Percentiles rank a stretch among this genome's conserved stretches.
These are phyloP conservation scores for Meriones unguiculatus DNA, from an alignment of 2,113 vertebrate genomes.

Conservation along the genomic window DNA sequence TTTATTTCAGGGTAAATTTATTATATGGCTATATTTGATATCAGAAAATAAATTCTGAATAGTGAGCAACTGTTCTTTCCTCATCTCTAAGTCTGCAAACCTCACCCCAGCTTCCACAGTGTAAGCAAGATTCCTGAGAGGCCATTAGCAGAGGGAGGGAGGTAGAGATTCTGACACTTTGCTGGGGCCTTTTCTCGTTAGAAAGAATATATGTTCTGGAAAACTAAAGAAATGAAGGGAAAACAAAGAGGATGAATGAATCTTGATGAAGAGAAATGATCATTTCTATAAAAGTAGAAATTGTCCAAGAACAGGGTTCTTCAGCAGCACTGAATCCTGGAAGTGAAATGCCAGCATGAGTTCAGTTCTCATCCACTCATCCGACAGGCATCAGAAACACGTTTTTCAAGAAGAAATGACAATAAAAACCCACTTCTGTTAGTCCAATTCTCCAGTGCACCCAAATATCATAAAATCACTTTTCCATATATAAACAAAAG, in stretches of 20 bases:
- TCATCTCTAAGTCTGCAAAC: constrained; percentile 18
- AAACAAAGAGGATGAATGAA: background rate
- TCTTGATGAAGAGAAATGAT: background rate
- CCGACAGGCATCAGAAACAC: background rate
- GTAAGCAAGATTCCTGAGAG: background rate
- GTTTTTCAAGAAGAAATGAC: background rate
- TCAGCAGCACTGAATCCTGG: background rate
- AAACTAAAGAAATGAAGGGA: constrained; percentile 1
- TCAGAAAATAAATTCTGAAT: constrained; percentile 37
- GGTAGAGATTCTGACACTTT: background rate
- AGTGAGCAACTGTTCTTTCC: background rate
- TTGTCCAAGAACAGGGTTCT: background rate
- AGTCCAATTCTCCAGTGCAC: constrained; percentile 20
- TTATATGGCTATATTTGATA: background rate
- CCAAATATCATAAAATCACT: background rate
- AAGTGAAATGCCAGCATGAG: background rate
- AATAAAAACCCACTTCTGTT: background rate
- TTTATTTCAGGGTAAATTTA: constrained; percentile 39
- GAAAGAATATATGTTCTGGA: background rate
- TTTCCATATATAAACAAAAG: background rate
- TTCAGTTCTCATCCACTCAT: background rate
- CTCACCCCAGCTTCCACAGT: background rate
- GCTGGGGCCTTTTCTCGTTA: background rate
- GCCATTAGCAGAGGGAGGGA: background rate
- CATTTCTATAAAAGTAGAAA: background rate